These are phyloP conservation scores for Protodeltote pygarga DNA, from an alignment of 2,888 invertebrate genomes.

Conservation along the genomic window DNA sequence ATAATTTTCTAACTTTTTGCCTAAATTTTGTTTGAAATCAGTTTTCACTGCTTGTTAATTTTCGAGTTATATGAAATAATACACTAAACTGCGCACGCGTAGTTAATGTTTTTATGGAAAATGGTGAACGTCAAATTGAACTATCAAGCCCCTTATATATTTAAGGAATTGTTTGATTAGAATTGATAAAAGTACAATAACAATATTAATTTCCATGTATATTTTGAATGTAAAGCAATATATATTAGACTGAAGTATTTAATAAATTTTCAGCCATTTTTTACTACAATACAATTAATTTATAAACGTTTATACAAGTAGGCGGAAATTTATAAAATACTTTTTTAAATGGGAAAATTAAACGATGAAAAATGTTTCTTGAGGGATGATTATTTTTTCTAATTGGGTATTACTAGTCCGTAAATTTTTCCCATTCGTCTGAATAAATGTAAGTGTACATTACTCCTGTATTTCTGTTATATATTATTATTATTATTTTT, in stretches of 20 bases:
- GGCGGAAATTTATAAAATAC: conserved; percentile 82
- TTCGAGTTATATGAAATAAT: no score
- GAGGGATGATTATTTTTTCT: conserved; percentile 80
- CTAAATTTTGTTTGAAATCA: no score
- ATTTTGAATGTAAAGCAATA: conserved; percentile 84
- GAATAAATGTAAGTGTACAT: conserved; percentile 76
- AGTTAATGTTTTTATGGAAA: no score
- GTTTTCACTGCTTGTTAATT: no score
- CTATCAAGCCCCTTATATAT: conserved; percentile 46
- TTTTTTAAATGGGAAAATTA: conserved; percentile 61
- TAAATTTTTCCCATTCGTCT: conserved; percentile 73
- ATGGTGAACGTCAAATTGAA: conserved; percentile 67
- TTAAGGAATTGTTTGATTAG: conserved; percentile 77
- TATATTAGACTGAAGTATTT: conserved; percentile 83
- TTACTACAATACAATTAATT: conserved; percentile 68
- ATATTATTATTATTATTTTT: conserved; percentile 69
- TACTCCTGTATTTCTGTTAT: conserved; percentile 80
- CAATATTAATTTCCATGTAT: conserved; percentile 71
- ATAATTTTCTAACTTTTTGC: no score
- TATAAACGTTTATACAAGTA: conserved; percentile 66
- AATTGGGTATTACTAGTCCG: conserved; percentile 85
- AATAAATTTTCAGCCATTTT: conserved; percentile 75
- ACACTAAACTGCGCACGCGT: no score
- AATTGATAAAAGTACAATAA: conserved; percentile 73
- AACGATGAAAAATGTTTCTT: conserved; percentile 57